phyloP scores from a whole-genome alignment of 2,888 invertebrate species.

The Linnaemya vulpina region DNA sequence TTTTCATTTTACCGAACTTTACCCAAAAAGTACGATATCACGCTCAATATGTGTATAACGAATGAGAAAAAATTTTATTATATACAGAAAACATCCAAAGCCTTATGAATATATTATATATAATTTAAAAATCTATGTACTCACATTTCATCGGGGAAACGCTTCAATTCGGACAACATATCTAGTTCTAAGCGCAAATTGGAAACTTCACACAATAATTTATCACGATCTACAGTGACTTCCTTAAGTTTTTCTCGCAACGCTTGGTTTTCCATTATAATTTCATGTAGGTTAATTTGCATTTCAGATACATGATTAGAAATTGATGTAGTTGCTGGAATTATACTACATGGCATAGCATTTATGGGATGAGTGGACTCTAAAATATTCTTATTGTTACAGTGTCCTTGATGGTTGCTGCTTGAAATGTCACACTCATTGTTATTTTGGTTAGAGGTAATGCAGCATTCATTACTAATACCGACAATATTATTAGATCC shows the following conservation, averaged over 20 bases:
- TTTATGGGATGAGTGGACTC: constrained; percentile 67
- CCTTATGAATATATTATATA: not conserved
- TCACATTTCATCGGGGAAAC: constrained; percentile 82
- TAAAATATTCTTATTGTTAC: constrained; percentile 48
- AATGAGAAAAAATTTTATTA: no score
- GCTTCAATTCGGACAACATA: constrained; percentile 82
- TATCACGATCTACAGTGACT: constrained; percentile 81
- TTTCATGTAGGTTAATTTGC: constrained; percentile 78
- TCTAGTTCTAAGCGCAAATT: constrained; percentile 82
- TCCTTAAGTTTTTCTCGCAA: constrained; percentile 81
- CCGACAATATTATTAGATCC: constrained; percentile 62
- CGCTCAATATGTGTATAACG: no score
- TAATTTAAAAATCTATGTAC: constrained; percentile 63
- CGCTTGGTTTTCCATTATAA: constrained; percentile 80
- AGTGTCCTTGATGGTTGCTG: constrained; percentile 1
- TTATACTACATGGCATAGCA: not conserved
- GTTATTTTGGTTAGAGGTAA: not conserved
- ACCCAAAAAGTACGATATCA: no score
- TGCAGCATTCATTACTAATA: constrained; percentile 12
- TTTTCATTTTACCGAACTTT: no score
- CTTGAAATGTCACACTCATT: constrained; percentile 25
- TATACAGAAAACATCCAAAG: no score
- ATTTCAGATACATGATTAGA: constrained; percentile 10
- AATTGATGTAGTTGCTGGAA: constrained; percentile 7
- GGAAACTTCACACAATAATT: constrained; percentile 81